Base-by-base conservation (phyloP, 2,888 invertebrate species). In the Venusia cambrica region DNA sequence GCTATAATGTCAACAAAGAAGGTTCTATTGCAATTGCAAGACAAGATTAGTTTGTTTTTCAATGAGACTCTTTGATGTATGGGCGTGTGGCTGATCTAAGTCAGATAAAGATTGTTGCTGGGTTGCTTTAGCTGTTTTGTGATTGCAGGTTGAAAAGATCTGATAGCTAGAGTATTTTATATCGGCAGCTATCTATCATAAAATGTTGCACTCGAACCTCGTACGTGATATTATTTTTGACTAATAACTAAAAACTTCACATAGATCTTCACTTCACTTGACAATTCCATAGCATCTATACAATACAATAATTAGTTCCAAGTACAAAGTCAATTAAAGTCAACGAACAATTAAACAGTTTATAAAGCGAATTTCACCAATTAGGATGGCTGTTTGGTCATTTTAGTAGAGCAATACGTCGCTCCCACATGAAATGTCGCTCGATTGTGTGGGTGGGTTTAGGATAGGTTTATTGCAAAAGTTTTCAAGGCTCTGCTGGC, bases 311-410 rank as follows among this genome's bases (percentile, higher is more conserved):
- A 43, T 51, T 45, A 31, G 16, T 37, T 44, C 48, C 52, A 60
- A 53, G 55, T 16, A 24, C 43, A 39, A 44, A 45, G 57, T 56
- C 48, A 61, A 61, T 53, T 44, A 53, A 54, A 50, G 62, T 58
- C 54, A 64, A 64, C 48, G 58, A 38, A 33, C 37, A 31, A 64
- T 63, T 63, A 58, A 59, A 56, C 58, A 49, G 58, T 62, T 53
- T 39, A 36, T 46, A 54, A 48, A 52, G 19, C 21, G 33, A 40
- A 49, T 29, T 54, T 56, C 12, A 14, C 36, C 31, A 38, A 33
- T 61, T 62, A 50, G 57, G 47, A 27, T 50, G 38, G 44, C 44
- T 28, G 15, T 48, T 30, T 39, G 40, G 61, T 55, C 55, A 57
- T n/a, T n/a, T n/a, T n/a, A n/a, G n/a, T n/a, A 54, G 40, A 45